Evolutionary conservation across 1,140 invertebrate species (phyloP), one percentile per base, ranked within the genome.

Genomic region (Pachypeltis micranthus): DNA sequence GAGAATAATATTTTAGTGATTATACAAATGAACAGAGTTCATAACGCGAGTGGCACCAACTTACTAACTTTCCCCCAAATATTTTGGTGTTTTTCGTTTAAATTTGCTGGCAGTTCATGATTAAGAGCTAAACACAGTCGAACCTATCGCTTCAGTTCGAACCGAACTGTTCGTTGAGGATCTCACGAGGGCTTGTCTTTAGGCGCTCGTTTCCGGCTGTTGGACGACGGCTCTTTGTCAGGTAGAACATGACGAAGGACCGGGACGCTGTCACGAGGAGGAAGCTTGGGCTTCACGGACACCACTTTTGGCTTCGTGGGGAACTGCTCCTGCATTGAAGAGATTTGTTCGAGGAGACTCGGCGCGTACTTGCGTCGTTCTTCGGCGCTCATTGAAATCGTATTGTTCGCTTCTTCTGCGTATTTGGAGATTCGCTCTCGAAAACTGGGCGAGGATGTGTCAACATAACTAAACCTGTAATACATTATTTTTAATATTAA

Each of bases 391-490:
- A 29, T 29, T 16, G 21, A 34, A 16, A 29, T 62, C 28, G 16
- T 55, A 14, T 55, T 27, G 14, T 56, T 26, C 23, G 44, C 39
- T 28, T 62, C 28, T 14, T 68, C 67, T 14, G 63, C 58, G 23
- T 61, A 63, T 16, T 62, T 63, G 1, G 68, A 63, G 16, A 69
- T 34, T 26, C 66, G 63, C 7, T 64, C 64, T 21, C 65, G 61
- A 51, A 68, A 69, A 12, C 62, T 60, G 24, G 65, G 63, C 21
- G 63, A 68, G 24, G 64, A 63, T n/a, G 66, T 62, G 59, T 69
- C 68, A 10, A 69, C 62, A 31, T 69, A 69, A 26, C 63, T 65
- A 64, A 69, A 69, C 19, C 47, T 51, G n/a, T n/a, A n/a, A n/a
- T n/a, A 12, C 58, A 25, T 10, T 56, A 34, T n/a, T n/a, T n/a